Evolutionary conservation across 1,140 invertebrate species (phyloP), one percentile per base, ranked within the genome.

Genomic region (Scaptodrosophila lebanonensis): DNA sequence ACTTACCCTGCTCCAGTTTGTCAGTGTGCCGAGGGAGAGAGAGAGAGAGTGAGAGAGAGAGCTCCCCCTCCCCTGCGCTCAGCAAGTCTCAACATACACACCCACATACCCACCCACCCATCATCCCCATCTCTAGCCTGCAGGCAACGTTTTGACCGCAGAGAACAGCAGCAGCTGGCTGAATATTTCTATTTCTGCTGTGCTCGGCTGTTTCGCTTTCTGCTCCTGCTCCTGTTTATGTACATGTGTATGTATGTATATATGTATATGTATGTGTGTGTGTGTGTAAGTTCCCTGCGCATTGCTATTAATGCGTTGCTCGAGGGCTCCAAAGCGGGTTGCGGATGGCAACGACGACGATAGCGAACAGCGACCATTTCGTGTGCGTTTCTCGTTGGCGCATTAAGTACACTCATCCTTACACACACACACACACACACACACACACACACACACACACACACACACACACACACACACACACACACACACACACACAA

Each of bases 231-330:
- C 5, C 27, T 29, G 27, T 29, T 29, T 5, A 5, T 29, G 6
- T 44, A 40, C 9, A 29, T 30, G n/a, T 30, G 7, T 71, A 17
- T 49, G 36, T 53, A 9, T 44, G 32, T 56, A 35, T 53, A 35
- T 65, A 9, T 44, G 30, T 40, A 9, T 7, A 2, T 51, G 18
- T 38, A 9, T 13, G 5, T 45, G 13, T 29, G 6, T 54, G 30
- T 40, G 38, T 42, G 36, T 49, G 29, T 61, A n/a, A n/a, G 22
- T 25, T 25, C 22, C 22, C 44, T 18, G 44, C 52, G 50, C 62
- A 54, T 60, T 71, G 51, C 47, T 58, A 71, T 77, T 77, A 77
- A 79, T 77, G 72, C 72, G 72, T 50, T 67, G 73, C 72, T 68
- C 44, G 73, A 72, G 48, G 72, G 59, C 54, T n/a, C n/a, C n/a